Percentiles rank a stretch among this genome's conserved stretches.
Evolutionary conservation across 2,888 invertebrate genomes (phyloP).

Genomic region (Nephrocerus scutellatus): DNA sequence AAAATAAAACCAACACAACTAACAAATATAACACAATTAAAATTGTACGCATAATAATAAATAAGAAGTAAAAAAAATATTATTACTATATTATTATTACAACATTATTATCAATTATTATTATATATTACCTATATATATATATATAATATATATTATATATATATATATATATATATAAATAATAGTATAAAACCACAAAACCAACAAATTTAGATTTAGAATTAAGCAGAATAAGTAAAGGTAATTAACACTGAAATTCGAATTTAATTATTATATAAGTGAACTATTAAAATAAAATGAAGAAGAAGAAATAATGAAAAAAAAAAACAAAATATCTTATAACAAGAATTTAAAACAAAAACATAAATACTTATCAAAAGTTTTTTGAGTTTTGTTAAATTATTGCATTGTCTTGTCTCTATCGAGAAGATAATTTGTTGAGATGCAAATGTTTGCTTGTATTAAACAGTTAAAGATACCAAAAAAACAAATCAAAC

Average conservation of each 20-base stretch:
- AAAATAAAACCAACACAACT: slow-evolving; percentile 13
- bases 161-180: slow-evolving; percentile 20
- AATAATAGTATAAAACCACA: slow-evolving; percentile 7
- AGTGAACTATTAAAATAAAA: slow-evolving; percentile 11
- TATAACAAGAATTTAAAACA: slow-evolving; percentile 25
- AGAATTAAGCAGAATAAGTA: background rate
- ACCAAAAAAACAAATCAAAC: slow-evolving; percentile 9
- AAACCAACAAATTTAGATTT: background rate
- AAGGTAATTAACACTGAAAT: slow-evolving; percentile 7
- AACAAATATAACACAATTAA: slow-evolving; percentile 14
- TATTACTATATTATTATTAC: slow-evolving; percentile 20
- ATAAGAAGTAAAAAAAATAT: slow-evolving; percentile 21
- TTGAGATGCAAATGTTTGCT: background rate
- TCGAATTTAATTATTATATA: background rate
- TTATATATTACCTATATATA: slow-evolving; percentile 6
- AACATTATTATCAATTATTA: slow-evolving; percentile 18
- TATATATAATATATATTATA: slow-evolving; percentile 26
- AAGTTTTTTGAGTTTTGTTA: slow-evolving; percentile 6
- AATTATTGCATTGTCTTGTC: no score
- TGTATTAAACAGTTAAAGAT: slow-evolving; percentile 10
- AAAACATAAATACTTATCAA: slow-evolving; percentile 24
- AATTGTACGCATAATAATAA: slow-evolving; percentile 9
- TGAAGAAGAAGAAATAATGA: slow-evolving; percentile 14
- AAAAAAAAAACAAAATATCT: slow-evolving; percentile 18
- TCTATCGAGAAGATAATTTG: no score